Evolutionary conservation across 2,888 invertebrate species (phyloP), one percentile per base, ranked within the genome.

Genomic region (Camponotus fellah): DNA sequence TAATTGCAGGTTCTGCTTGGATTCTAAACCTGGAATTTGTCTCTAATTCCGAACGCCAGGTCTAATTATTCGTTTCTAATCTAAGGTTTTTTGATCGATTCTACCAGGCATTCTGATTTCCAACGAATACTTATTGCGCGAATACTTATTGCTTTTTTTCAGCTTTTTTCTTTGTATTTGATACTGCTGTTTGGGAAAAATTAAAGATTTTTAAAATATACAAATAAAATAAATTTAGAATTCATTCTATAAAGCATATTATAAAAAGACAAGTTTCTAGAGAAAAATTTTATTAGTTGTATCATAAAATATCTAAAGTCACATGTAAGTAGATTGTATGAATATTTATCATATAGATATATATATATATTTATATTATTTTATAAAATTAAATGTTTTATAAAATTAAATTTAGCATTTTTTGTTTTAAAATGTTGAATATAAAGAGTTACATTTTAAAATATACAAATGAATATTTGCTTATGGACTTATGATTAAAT

Each of bases 1-100:
- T 86, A 84, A 89, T 89, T 86, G 64, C 69, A 12, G 60, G 82
- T 80, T 89, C 82, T 83, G 84, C n/a, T 76, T 6, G 5, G n/a
- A 53, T 49, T 58, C 32, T 34, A n/a, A 43, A 32, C n/a, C 58
- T 56, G 62, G 58, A 74, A 66, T 75, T 74, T 74, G 43, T 77
- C 75, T 83, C 66, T 77, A 83, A 82, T 83, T 83, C 85, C 53
- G 64, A 64, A 14, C 49, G 43, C 49, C 32, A 17, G 43, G 10
- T 34, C 14, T 46, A 62, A 72, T 60, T 74, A 26, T 79, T 60
- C 56, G 14, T 34, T 72, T 14, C 60, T 83, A 77, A 74, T 83
- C 46, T 68, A 53, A 71, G 79, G 46, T 72, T 81, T 40, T 5
- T 69, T 53, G 60, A 43, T 14, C 65, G 43, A 65, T 46, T 43